phyloP scores from a whole-genome alignment of 2,113 vertebrate genomes.

The Zosterops japonicus region DNA sequence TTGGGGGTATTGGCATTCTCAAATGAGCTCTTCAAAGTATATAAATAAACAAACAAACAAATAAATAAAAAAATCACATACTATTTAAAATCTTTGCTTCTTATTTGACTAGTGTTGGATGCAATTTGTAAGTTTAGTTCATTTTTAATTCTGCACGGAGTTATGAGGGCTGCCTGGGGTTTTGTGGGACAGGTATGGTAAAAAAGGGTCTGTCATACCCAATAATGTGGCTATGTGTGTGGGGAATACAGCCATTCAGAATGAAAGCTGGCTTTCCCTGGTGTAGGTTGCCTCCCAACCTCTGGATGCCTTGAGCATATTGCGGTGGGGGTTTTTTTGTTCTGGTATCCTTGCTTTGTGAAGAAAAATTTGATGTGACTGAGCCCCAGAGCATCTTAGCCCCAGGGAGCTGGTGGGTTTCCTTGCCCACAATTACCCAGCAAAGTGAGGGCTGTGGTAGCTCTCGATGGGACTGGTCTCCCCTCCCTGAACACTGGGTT shows the following conservation, averaged over 20 bases:
- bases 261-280: not conserved
- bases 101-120: not conserved
- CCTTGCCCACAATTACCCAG: not conserved
- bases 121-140: not conserved
- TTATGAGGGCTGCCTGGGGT: not conserved
- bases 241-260: not conserved
- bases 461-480: not conserved
- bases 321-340: not conserved
- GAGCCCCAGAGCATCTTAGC: not conserved
- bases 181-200: not conserved
- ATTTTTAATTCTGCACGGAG: not conserved
- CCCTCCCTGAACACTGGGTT: not conserved
- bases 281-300: not conserved
- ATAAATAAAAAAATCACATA: not conserved
- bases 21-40: not conserved
- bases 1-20: not conserved
- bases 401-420: not conserved
- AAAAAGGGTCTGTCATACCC: not conserved
- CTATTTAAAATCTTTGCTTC: not conserved
- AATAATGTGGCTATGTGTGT: not conserved
- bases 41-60: not conserved
- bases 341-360: not conserved
- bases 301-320: not conserved
- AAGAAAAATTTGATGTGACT: not conserved
- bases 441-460: not conserved